Conservation (phyloP, 1,140 invertebrate genomes). For the Drosophila tristis region DNA sequence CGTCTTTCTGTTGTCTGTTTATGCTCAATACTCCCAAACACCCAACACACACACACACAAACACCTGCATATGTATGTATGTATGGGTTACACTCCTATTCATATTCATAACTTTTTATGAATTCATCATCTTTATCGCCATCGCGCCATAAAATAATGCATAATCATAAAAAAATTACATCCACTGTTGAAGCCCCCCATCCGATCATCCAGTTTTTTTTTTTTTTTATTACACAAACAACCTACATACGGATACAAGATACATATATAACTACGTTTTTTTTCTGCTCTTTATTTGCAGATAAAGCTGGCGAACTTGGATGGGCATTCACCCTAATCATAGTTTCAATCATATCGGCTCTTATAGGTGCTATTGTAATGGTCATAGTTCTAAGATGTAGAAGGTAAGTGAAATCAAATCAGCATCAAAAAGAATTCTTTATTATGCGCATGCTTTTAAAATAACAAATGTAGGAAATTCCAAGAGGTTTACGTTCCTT, state of each 20-base stretch:
- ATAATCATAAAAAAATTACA: conserved; percentile 68
- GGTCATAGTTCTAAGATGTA: conserved; percentile 86
- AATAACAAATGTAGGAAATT: background rate
- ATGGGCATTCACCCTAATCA: conserved; percentile 85
- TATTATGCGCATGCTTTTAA: background rate
- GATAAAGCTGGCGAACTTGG: conserved; percentile 85
- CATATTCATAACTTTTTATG: conserved; percentile 67
- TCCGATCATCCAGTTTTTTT: conserved; percentile 28
- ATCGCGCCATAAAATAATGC: conserved; percentile 69
- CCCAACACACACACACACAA: background rate
- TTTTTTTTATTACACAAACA: conserved; percentile 51
- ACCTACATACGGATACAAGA: conserved; percentile 30
- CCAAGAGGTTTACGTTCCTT: background rate
- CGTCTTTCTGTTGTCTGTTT: conserved; percentile 13
- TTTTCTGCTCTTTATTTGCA: conserved; percentile 70
- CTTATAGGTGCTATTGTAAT: conserved; percentile 86
- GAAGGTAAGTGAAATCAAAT: conserved; percentile 80
- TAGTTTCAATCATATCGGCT: conserved; percentile 86
- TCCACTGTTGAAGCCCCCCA: conserved; percentile 6
- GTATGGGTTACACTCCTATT: conserved; percentile 35
- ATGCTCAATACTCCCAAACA: conserved; percentile 2
- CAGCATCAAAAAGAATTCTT: background rate
- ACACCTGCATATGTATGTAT: conserved; percentile 15
- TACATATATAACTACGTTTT: conserved; percentile 10
- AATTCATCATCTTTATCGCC: conserved; percentile 74